phyloP scores from a whole-genome alignment of 2,113 vertebrate genomes.

The Toxotes jaculatrix region DNA sequence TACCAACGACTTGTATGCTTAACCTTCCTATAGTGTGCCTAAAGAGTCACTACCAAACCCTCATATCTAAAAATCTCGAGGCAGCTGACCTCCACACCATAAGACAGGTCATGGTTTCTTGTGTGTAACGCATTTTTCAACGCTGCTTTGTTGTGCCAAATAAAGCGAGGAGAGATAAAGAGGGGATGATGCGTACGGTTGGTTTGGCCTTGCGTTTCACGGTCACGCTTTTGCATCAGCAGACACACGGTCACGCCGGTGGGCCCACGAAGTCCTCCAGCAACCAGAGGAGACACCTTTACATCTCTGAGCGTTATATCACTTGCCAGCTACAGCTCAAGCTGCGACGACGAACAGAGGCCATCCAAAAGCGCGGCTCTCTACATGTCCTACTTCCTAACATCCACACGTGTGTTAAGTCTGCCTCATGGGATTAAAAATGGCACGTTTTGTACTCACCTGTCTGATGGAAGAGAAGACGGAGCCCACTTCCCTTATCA shows the following conservation, averaged over 20 bases:
- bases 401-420: neutral
- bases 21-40: neutral
- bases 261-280: neutral
- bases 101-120: neutral
- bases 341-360: neutral
- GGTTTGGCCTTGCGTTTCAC: slow-evolving; percentile 32
- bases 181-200: neutral
- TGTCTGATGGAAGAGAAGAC: slow-evolving; percentile 65
- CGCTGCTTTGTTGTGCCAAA: neutral
- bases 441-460: slow-evolving; percentile 62
- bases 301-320: neutral
- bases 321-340: neutral
- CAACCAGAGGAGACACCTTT: slow-evolving; percentile 8
- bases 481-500: slow-evolving; percentile 65
- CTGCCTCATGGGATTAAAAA: neutral
- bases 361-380: neutral
- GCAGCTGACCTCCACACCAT: neutral
- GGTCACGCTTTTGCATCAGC: slow-evolving; percentile 50
- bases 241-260: slow-evolving; percentile 9
- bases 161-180: neutral
- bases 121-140: neutral
- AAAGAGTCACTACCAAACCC: slow-evolving; percentile 26
- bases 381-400: neutral
- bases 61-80: slow-evolving; percentile 36
- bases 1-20: neutral